phyloP scores from a whole-genome alignment of 2,113 vertebrate species.

The Pseudopipra pipra region DNA sequence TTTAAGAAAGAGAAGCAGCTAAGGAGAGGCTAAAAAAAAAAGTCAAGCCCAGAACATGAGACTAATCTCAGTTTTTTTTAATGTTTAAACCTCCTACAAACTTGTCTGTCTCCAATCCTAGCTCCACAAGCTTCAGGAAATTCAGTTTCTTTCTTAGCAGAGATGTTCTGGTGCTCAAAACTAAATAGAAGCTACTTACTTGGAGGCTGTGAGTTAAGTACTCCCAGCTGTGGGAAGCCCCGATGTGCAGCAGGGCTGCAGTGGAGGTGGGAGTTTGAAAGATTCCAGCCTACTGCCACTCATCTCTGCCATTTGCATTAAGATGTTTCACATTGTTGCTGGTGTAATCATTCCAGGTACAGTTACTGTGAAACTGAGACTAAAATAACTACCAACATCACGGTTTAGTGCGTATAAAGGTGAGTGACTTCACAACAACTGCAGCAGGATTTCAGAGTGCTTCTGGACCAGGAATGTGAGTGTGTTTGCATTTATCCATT shows the following conservation, averaged over 20 bases:
- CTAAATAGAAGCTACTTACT: background rate
- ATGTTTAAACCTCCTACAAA: background rate
- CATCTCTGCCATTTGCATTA: background rate
- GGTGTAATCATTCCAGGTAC: conserved; percentile 10
- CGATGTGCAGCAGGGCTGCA: accelerated
- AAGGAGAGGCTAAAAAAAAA: background rate
- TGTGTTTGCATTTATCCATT: background rate
- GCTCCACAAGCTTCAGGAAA: background rate
- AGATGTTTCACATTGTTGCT: background rate
- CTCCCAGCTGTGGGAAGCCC: background rate
- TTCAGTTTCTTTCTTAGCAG: background rate
- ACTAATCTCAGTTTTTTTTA: background rate
- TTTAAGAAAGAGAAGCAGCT: background rate
- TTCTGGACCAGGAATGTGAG: background rate
- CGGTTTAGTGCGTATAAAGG: background rate
- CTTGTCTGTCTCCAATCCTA: background rate
- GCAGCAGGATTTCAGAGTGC: background rate
- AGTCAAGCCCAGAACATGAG: background rate
- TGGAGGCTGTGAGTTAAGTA: background rate
- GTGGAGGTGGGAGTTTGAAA: background rate
- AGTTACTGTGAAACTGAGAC: conserved; percentile 1
- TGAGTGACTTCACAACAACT: background rate
- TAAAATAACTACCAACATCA: conserved; percentile 8
- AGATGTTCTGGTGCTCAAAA: background rate
- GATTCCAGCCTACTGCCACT: background rate